These are phyloP conservation scores for Etheostoma nigrum DNA, from an alignment of 2,797 vertebrate species.

Conservation along the genomic window DNA sequence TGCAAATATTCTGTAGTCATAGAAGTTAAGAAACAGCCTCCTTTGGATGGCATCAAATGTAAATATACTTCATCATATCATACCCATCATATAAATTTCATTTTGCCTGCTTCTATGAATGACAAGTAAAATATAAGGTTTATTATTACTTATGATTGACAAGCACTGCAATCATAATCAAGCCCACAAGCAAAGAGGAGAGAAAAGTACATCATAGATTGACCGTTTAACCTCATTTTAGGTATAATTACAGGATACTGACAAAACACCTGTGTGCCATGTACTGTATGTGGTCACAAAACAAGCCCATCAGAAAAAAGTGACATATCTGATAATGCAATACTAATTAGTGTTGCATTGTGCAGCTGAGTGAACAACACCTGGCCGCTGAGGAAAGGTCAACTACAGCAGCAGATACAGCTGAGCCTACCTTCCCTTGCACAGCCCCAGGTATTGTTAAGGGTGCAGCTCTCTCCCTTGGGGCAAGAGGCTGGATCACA, in stretches of 20 bases:
- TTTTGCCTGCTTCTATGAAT: not conserved
- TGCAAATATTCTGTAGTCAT: not conserved
- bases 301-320: slow-evolving; percentile 6
- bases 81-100: slow-evolving; percentile 5
- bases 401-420: slow-evolving; percentile 72
- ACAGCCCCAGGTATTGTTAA: slow-evolving; percentile 71
- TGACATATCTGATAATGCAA: slow-evolving; percentile 6
- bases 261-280: not conserved
- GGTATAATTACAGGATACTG: slow-evolving; percentile 26
- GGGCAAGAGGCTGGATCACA: slow-evolving; percentile 64
- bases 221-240: slow-evolving; percentile 12
- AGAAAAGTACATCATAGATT: slow-evolving; percentile 27
- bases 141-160: slow-evolving; percentile 37
- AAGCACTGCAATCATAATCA: slow-evolving; percentile 14
- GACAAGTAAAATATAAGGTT: not conserved
- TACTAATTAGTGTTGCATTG: not conserved
- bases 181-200: slow-evolving; percentile 10
- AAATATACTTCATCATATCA: too few species aligned
- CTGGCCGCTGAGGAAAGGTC: slow-evolving; percentile 34
- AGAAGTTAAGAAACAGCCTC: not conserved
- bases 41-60: slow-evolving; percentile 14
- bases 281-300: slow-evolving; percentile 7
- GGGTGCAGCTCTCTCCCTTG: slow-evolving; percentile 66
- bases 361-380: slow-evolving; percentile 36
- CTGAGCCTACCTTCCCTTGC: slow-evolving; percentile 60